Percentiles rank a stretch among this genome's conserved stretches.
These are phyloP conservation scores for Copsychus sechellarum DNA, from an alignment of 2,113 vertebrate genomes.

Conservation along the genomic window DNA sequence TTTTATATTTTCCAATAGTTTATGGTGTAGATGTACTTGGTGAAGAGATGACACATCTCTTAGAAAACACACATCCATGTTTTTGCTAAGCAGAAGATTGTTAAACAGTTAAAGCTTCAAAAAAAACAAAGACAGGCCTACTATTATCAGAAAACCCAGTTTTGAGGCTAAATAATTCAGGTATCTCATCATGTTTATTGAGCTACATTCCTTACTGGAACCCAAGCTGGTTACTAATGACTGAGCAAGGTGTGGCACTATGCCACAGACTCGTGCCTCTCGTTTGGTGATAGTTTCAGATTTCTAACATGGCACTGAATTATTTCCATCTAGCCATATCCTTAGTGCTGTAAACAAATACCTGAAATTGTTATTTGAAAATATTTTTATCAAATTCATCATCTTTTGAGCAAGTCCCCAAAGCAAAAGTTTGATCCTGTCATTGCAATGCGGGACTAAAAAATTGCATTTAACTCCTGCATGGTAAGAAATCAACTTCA, in stretches of 20 bases:
- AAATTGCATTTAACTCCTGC: not conserved
- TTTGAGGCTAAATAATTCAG: not conserved
- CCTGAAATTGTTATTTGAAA: not conserved
- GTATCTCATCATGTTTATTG: not conserved
- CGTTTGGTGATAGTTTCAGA: not conserved
- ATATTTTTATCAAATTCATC: not conserved
- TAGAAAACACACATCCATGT: not conserved
- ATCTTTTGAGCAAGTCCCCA: not conserved
- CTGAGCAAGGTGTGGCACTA: not conserved
- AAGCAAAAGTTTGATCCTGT: not conserved
- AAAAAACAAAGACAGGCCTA: not conserved
- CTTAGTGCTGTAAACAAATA: not conserved
- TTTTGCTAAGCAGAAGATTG: not conserved
- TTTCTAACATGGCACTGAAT: not conserved
- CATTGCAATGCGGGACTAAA: not conserved
- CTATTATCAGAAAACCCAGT: not conserved
- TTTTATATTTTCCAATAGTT: not conserved
- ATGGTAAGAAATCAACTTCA: not conserved
- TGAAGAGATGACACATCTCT: not conserved
- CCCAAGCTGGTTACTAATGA: not conserved
- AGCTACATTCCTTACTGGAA: not conserved
- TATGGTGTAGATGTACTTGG: not conserved
- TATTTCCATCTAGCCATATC: not conserved
- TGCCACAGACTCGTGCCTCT: not conserved
- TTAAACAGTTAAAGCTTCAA: not conserved